Conservation (phyloP, 2,888 invertebrate species). For the Noctuana brunneofusca region DNA sequence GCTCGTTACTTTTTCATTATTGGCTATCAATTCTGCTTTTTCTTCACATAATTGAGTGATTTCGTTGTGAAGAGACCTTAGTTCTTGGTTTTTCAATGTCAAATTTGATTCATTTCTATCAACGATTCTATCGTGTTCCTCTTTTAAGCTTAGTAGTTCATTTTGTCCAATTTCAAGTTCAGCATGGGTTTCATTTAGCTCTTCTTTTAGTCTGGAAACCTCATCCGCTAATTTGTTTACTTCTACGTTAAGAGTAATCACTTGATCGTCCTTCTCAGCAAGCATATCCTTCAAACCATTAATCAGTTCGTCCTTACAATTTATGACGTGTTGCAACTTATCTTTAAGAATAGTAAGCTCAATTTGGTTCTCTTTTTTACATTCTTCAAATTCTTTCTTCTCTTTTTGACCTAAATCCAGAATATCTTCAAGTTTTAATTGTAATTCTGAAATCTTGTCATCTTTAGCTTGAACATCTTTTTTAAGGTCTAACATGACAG, state of each 20-base stretch:
- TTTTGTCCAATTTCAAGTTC: conserved; percentile 68
- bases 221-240: conserved; percentile 60
- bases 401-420: conserved; percentile 48
- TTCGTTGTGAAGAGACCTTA: conserved; percentile 56
- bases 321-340: conserved; percentile 64
- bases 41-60: conserved; percentile 44
- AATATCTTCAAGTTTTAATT: conserved; percentile 45
- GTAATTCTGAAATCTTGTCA: conserved; percentile 38
- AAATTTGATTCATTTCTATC: conserved; percentile 53
- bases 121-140: conserved; percentile 59
- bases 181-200: conserved; percentile 61
- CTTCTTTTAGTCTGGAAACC: conserved; percentile 56
- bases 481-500: conserved; percentile 42
- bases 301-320: conserved; percentile 62
- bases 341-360: conserved; percentile 66
- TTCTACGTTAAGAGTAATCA: conserved; percentile 65
- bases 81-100: conserved; percentile 58
- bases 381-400: conserved; percentile 70
- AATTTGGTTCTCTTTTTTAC: conserved; percentile 64
- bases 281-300: conserved; percentile 55
- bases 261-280: conserved; percentile 62
- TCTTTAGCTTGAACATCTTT: conserved; percentile 38
- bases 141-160: conserved; percentile 56
- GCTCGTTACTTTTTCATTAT: conserved; percentile 48
- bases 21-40: conserved; percentile 36